phyloP scores from a whole-genome alignment of 2,888 invertebrate genomes.

The Torymus auratus region DNA sequence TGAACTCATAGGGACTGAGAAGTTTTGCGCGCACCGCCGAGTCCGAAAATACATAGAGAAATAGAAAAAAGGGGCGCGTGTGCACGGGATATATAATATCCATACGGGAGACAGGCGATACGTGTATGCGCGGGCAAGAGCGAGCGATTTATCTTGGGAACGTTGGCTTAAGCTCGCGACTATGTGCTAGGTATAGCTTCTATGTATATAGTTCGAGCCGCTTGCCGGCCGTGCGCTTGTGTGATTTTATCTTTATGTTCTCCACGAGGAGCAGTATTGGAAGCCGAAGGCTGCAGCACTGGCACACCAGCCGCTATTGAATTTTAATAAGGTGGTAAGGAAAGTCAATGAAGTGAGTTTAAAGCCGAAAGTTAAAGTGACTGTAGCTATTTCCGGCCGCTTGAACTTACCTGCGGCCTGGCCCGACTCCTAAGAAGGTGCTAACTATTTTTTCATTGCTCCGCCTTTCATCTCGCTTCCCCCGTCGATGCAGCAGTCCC shows the following conservation, averaged over 20 bases:
- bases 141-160: slow-evolving; percentile 49
- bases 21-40: background rate
- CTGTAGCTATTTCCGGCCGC: slow-evolving; percentile 52
- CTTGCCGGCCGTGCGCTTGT: slow-evolving; percentile 1
- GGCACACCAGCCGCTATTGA: slow-evolving; percentile 48
- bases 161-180: slow-evolving; percentile 45
- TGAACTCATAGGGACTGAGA: too few species aligned
- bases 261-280: slow-evolving; percentile 41
- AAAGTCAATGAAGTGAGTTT: slow-evolving; percentile 57
- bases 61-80: background rate
- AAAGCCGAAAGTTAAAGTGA: slow-evolving; percentile 56
- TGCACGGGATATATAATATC: slow-evolving; percentile 13
- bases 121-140: slow-evolving; percentile 28
- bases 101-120: slow-evolving; percentile 20
- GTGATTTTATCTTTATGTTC: slow-evolving; percentile 57
- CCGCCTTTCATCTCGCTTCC: too few species aligned
- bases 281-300: slow-evolving; percentile 25
- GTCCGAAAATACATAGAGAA: slow-evolving; percentile 14
- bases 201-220: background rate
- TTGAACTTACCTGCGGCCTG: slow-evolving; percentile 36
- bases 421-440: slow-evolving; percentile 11
- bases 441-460: slow-evolving; percentile 44
- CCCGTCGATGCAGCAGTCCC: too few species aligned
- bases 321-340: slow-evolving; percentile 58
- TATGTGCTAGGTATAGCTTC: background rate